A percentile compares a stretch with the other conserved stretches of the same genome.
These are phyloP conservation scores for Acanthurus lineatus DNA, from an alignment of 2,797 vertebrate genomes.

Conservation along the genomic window DNA sequence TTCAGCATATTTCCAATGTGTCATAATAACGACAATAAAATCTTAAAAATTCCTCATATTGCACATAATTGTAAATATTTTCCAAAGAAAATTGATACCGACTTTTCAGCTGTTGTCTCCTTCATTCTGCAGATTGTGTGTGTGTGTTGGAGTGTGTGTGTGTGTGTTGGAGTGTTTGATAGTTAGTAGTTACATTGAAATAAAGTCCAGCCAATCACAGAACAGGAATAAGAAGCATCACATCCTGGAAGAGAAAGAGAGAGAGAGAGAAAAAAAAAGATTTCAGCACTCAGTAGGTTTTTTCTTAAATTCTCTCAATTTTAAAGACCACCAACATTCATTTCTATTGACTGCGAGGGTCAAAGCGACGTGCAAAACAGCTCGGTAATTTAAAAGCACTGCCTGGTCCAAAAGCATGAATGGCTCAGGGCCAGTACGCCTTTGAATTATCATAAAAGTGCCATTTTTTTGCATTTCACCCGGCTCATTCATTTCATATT, in stretches of 20 bases:
- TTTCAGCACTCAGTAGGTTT: too few relatives aligned
- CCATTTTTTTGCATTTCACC: background rate
- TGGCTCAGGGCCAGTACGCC: background rate
- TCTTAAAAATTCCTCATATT: conserved; percentile 4
- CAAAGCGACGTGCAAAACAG: background rate
- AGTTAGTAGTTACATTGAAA: conserved; percentile 28
- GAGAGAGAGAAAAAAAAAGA: conserved; percentile 41
- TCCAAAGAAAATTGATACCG: conserved; percentile 2
- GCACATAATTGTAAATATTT: conserved; percentile 20
- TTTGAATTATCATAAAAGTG: conserved; percentile 14
- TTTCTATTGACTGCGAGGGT: background rate
- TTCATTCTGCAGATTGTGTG: conserved; percentile 15
- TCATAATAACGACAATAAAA: conserved; percentile 3
- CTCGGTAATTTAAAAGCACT: background rate
- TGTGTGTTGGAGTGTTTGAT: conserved; percentile 5
- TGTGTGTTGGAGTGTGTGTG: background rate
- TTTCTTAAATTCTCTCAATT: too few relatives aligned
- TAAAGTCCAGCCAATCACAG: conserved; percentile 40
- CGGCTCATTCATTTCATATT: conserved; percentile 4
- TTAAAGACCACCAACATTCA: too few relatives aligned
- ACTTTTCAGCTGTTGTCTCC: background rate
- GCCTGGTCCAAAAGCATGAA: background rate
- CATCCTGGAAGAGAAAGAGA: background rate
- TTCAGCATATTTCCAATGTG: too few relatives aligned
- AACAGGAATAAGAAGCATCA: conserved; percentile 34